Percentiles rank a stretch among this genome's conserved stretches.
Evolutionary conservation across 1,140 invertebrate genomes (phyloP).

Genomic region (Meloidogyne floridensis): DNA sequence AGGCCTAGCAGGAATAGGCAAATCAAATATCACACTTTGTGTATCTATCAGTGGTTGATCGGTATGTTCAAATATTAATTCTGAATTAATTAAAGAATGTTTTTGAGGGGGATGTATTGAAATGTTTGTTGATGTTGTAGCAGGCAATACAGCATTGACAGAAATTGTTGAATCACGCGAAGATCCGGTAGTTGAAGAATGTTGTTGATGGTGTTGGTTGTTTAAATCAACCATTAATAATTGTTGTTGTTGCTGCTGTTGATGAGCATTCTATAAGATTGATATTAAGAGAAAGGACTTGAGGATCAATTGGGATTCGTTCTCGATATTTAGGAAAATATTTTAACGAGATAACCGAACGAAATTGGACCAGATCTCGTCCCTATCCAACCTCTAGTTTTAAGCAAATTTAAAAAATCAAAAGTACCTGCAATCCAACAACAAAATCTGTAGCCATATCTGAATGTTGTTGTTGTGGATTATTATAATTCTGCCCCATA

Average conservation of each 20-base stretch:
- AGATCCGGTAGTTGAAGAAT: conserved; percentile 24
- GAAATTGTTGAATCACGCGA: conserved; percentile 12
- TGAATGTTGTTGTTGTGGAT: background rate
- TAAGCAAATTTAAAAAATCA: background rate
- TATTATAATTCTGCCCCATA: background rate
- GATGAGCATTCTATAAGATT: background rate
- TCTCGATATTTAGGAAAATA: no score
- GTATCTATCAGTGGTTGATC: conserved; percentile 63
- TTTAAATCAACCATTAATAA: conserved; percentile 26
- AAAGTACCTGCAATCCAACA: background rate
- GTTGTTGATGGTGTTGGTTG: background rate
- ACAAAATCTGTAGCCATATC: background rate
- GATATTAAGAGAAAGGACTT: no score
- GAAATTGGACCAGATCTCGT: no score
- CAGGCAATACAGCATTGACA: background rate
- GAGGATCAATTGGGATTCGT: no score
- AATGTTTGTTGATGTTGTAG: background rate
- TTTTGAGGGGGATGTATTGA: background rate
- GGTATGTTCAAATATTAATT: conserved; percentile 1
- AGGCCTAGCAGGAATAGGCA: conserved; percentile 80
- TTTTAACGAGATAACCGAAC: no score
- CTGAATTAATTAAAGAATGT: background rate
- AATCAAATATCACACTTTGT: conserved; percentile 72
- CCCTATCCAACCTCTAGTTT: no score
- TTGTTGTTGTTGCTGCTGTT: conserved; percentile 5